These are phyloP conservation scores for Cryptophagus acutangulus DNA, from an alignment of 2,888 invertebrate genomes.

Conservation along the genomic window DNA sequence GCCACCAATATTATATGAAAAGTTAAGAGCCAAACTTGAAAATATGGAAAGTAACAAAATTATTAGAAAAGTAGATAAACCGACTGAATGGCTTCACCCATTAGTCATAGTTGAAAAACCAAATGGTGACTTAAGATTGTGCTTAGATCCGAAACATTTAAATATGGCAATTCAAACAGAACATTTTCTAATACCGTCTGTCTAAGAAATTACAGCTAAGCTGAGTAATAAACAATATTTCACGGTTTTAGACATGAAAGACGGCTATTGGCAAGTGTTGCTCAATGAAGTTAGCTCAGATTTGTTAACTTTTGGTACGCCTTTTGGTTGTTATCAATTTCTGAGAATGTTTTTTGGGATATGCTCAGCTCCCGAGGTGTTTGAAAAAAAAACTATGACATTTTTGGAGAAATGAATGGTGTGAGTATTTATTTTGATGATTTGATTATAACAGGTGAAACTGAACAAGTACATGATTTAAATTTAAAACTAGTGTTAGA, in stretches of 20 bases:
- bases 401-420: conserved; percentile 19
- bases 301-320: conserved; percentile 8
- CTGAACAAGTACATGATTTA: conserved; percentile 14
- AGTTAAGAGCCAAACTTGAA: no score
- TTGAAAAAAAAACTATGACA: conserved; percentile 19
- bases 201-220: conserved; percentile 22
- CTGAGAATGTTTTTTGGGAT: conserved; percentile 7
- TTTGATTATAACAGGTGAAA: conserved; percentile 14
- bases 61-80: no score
- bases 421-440: conserved; percentile 18
- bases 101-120: no score
- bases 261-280: conserved; percentile 10
- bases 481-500: conserved; percentile 18
- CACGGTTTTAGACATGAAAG: conserved; percentile 10
- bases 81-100: no score
- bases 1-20: no score
- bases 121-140: conserved; percentile 9
- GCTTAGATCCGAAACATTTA: conserved; percentile 10
- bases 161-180: conserved; percentile 8
- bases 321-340: conserved; percentile 9
- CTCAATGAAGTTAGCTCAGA: conserved; percentile 2
- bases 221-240: conserved; percentile 12
- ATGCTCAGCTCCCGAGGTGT: conserved; percentile 15
- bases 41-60: no score
- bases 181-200: conserved; percentile 18